Percentiles rank a stretch among this genome's conserved stretches.
Evolutionary conservation across 2,888 invertebrate species (phyloP).

Genomic region (Agonopterix subpropinquella): DNA sequence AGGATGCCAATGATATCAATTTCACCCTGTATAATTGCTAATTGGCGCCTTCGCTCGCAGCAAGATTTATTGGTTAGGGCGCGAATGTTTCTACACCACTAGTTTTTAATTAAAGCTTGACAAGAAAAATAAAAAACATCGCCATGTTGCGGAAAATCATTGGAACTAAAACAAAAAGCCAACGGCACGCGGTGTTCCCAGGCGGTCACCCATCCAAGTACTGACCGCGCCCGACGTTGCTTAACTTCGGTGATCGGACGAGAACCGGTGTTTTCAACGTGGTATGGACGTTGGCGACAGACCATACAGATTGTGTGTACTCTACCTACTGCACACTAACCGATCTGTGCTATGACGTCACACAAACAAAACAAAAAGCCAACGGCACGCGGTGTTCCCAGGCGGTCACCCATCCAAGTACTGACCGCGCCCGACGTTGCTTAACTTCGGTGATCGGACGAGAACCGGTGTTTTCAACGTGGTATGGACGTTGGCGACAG

Average conservation of each 20-base stretch:
- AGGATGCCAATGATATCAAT: too few species aligned
- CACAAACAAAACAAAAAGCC: conserved; percentile 19
- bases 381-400: conserved; percentile 39
- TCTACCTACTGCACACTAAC: too few species aligned
- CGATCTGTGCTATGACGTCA: too few species aligned
- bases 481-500: conserved; percentile 53
- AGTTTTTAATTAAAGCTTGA: too few species aligned
- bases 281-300: conserved; percentile 51
- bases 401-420: conserved; percentile 53
- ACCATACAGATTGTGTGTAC: too few species aligned
- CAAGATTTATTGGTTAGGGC: too few species aligned
- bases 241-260: conserved; percentile 52
- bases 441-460: conserved; percentile 52
- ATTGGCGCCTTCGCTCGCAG: too few species aligned
- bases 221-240: conserved; percentile 46
- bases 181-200: conserved; percentile 38
- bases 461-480: conserved; percentile 49
- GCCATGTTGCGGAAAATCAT: too few species aligned
- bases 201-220: conserved; percentile 53
- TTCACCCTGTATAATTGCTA: too few species aligned
- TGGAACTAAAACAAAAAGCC: conserved; percentile 20
- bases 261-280: conserved; percentile 48
- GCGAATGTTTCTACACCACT: too few species aligned
- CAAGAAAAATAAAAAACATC: too few species aligned
- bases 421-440: conserved; percentile 46